Conservation (phyloP, 2,888 invertebrate species). For the Archips crataeganus region DNA sequence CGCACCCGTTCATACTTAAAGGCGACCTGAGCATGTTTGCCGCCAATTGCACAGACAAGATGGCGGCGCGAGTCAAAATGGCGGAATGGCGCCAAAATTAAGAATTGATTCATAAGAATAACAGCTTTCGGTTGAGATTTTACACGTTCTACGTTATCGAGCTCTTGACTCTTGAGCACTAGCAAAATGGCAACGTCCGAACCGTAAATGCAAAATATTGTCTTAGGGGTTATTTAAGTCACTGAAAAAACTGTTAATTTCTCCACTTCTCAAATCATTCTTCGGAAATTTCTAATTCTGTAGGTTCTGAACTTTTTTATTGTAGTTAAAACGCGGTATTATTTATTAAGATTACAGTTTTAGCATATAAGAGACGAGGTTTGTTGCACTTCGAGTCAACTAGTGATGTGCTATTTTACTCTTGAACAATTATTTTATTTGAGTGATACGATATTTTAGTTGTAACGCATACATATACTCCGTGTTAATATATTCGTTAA, state of each 20-base stretch:
- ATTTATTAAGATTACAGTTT: constrained; percentile 5
- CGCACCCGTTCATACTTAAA: neutral
- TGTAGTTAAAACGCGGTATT: neutral
- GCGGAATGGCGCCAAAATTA: constrained; percentile 7
- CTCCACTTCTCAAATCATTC: neutral
- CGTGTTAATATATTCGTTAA: constrained; percentile 60
- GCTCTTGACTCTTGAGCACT: neutral
- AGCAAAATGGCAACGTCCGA: neutral
- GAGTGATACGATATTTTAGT: constrained; percentile 65
- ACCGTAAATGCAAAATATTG: neutral
- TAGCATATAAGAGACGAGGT: neutral
- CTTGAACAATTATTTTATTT: constrained; percentile 61
- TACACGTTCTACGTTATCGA: neutral
- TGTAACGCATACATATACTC: constrained; percentile 55
- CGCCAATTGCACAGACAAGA: neutral
- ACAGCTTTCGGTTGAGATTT: neutral
- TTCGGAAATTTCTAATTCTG: neutral
- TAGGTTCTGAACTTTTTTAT: neutral
- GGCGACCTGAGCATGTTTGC: constrained; percentile 2
- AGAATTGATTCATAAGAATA: neutral
- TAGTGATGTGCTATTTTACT: constrained; percentile 69
- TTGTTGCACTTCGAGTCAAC: constrained; percentile 61
- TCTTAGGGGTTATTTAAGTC: constrained; percentile 7
- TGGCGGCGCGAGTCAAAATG: constrained; percentile 20
- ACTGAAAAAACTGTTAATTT: neutral